Percentiles rank a stretch among this genome's conserved stretches.
Evolutionary conservation across 2,113 vertebrate species (phyloP).

Genomic region (Meleagris gallopavo): DNA sequence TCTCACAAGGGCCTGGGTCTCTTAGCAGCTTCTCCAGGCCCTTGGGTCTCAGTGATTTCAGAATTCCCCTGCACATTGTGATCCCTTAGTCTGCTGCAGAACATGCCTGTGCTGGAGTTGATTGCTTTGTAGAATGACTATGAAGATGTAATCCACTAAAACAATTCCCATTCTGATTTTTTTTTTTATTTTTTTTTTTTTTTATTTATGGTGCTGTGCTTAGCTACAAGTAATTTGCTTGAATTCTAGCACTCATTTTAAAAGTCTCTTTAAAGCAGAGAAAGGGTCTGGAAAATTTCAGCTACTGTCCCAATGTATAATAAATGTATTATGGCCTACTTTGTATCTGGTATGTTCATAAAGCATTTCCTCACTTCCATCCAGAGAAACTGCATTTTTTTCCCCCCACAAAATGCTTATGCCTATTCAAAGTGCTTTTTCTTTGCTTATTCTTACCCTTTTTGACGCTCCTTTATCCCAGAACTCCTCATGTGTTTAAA

Average conservation of each 20-base stretch:
- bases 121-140: too few species aligned
- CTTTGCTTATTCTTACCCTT: background rate
- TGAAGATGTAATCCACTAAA: too few species aligned
- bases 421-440: background rate
- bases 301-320: accelerated
- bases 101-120: too few species aligned
- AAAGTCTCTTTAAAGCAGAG: background rate
- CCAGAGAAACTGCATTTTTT: background rate
- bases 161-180: too few species aligned
- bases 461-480: accelerated
- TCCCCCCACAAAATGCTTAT: background rate
- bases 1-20: too few species aligned
- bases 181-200: background rate
- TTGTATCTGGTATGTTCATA: background rate
- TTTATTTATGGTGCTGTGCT: background rate
- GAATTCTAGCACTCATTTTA: background rate
- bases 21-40: too few species aligned
- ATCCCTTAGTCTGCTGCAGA: too few species aligned
- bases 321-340: background rate
- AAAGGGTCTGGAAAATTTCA: background rate
- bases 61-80: too few species aligned
- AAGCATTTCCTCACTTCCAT: background rate
- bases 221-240: background rate
- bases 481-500: background rate
- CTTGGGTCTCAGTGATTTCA: too few species aligned